phyloP scores from a whole-genome alignment of 2,797 vertebrate species.

The Sus cebifrons region DNA sequence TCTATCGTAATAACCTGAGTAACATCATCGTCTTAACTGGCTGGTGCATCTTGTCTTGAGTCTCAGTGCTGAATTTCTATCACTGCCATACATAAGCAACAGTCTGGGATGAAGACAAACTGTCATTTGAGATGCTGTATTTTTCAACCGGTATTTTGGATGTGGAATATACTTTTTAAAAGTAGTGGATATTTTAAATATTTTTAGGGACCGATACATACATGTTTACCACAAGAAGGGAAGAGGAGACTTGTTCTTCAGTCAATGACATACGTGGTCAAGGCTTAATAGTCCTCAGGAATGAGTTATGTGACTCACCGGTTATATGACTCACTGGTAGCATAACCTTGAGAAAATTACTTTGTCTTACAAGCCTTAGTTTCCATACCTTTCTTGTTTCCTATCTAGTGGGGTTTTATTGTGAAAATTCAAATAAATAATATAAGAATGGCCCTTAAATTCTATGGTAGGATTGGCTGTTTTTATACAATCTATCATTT shows the following conservation, averaged over 20 bases:
- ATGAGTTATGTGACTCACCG: neutral
- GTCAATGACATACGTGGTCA: neutral
- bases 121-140: neutral
- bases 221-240: neutral
- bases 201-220: neutral
- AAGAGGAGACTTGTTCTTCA: neutral
- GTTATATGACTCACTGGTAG: neutral
- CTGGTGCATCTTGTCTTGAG: neutral
- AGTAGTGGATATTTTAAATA: neutral
- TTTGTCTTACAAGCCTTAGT: neutral
- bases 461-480: neutral
- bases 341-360: slow-evolving; percentile 15
- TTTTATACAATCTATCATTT: neutral
- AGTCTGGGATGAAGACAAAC: neutral
- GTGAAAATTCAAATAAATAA: neutral
- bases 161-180: neutral
- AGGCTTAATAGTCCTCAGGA: neutral
- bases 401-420: neutral
- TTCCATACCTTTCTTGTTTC: neutral
- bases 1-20: neutral
- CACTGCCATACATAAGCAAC: neutral
- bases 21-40: neutral
- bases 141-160: neutral
- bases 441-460: neutral
- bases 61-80: neutral